These are phyloP conservation scores for Zaprionus obscuricornis DNA, from an alignment of 2,888 invertebrate species.

Conservation along the genomic window DNA sequence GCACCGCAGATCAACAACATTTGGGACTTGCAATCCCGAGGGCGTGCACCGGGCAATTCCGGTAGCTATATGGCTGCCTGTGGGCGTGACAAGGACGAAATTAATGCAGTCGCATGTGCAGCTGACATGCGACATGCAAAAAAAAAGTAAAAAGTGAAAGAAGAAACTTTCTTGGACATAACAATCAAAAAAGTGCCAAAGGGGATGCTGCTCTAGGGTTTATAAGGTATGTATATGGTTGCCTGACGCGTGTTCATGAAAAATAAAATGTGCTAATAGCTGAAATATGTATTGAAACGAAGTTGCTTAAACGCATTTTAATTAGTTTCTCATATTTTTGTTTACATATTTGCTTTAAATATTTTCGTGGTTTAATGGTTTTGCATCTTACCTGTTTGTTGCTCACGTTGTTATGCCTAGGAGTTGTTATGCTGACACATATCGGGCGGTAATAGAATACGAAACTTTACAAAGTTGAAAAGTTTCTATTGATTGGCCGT, in stretches of 20 bases:
- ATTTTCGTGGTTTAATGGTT: background rate
- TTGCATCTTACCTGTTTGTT: too few species aligned
- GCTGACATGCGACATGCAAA: background rate
- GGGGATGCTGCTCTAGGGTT: conserved; percentile 2
- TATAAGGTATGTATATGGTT: background rate
- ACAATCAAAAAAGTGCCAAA: conserved; percentile 43
- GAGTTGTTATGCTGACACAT: too few species aligned
- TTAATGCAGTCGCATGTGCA: conserved; percentile 60
- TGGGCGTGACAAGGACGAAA: conserved; percentile 34
- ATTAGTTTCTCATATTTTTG: too few species aligned
- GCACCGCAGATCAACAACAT: conserved; percentile 33
- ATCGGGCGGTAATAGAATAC: too few species aligned
- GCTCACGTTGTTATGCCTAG: too few species aligned
- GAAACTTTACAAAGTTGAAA: conserved; percentile 21
- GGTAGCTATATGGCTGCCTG: conserved; percentile 4
- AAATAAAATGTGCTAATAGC: conserved; percentile 14
- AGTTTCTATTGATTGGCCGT: conserved; percentile 28
- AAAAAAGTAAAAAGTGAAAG: conserved; percentile 1
- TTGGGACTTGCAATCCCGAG: background rate
- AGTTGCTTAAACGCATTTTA: too few species aligned
- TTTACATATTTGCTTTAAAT: background rate
- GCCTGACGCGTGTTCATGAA: conserved; percentile 9
- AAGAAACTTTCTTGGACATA: conserved; percentile 33
- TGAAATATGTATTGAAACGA: conserved; percentile 3
- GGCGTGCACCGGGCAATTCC: background rate